These are phyloP conservation scores for Lacanobia wlatinum DNA, from an alignment of 2,888 invertebrate species.

Conservation along the genomic window DNA sequence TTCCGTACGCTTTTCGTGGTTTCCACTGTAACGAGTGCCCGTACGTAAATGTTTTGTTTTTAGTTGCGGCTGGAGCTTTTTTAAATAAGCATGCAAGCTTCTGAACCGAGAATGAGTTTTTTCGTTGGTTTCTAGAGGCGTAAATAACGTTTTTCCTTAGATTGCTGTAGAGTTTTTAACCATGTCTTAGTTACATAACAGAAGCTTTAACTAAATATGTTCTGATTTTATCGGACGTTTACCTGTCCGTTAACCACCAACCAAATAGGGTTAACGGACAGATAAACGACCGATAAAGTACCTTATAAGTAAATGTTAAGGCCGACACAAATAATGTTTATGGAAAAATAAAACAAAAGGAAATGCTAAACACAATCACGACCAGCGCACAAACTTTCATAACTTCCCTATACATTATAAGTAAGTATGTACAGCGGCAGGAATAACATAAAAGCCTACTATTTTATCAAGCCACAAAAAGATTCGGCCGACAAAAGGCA, in stretches of 20 bases:
- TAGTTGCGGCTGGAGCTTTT: constrained; percentile 34
- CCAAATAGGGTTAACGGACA: too few species aligned
- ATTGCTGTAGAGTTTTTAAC: background rate
- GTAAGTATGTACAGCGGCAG: constrained; percentile 9
- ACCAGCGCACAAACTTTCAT: background rate
- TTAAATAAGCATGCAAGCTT: constrained; percentile 47
- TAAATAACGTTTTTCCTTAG: background rate
- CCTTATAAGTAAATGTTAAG: background rate
- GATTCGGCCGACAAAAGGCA: constrained; percentile 72
- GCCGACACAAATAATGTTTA: background rate
- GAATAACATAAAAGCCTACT: constrained; percentile 48
- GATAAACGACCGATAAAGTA: too few species aligned
- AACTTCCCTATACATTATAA: constrained; percentile 6
- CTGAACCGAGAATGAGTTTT: background rate
- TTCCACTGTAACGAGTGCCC: constrained; percentile 34
- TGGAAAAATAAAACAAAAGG: background rate
- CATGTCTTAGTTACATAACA: background rate
- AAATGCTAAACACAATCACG: background rate
- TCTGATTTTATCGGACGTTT: too few species aligned
- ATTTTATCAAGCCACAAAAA: constrained; percentile 70
- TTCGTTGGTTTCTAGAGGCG: background rate
- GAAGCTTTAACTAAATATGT: background rate
- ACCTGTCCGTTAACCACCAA: too few species aligned
- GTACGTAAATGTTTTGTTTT: constrained; percentile 43
- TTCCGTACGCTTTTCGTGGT: constrained; percentile 38